Evolutionary conservation across 2,888 invertebrate species (phyloP).

Genomic region (Teleogryllus oceanicus): DNA sequence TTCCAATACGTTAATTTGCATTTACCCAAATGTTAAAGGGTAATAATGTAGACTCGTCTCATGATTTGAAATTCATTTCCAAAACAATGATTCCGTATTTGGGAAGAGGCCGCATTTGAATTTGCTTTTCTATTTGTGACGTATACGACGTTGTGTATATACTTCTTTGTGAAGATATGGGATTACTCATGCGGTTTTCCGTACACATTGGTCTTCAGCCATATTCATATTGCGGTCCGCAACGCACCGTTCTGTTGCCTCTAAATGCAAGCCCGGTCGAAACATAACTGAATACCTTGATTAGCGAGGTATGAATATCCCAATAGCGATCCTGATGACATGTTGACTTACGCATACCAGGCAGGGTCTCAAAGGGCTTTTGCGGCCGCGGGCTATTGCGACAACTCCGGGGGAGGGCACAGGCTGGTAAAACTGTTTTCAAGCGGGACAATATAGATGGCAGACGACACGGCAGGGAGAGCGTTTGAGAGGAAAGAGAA

Average conservation of each 20-base stretch:
- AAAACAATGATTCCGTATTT: too few relatives aligned
- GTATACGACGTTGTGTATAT: background rate
- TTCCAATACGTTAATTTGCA: too few relatives aligned
- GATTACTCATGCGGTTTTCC: background rate
- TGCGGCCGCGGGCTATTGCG: background rate
- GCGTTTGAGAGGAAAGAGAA: slow-evolving; percentile 18
- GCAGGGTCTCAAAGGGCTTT: background rate
- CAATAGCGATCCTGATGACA: background rate
- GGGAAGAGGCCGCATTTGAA: background rate
- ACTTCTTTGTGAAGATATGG: background rate
- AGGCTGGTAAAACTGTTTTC: background rate
- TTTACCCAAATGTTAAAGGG: too few relatives aligned
- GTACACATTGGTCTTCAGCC: background rate
- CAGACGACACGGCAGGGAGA: background rate
- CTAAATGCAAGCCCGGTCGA: background rate
- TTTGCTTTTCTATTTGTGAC: background rate
- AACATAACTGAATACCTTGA: slow-evolving; percentile 6
- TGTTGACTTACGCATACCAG: slow-evolving; percentile 18
- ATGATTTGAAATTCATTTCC: too few relatives aligned
- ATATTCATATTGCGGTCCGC: background rate
- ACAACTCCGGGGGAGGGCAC: background rate
- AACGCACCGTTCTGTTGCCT: background rate
- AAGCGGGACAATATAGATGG: slow-evolving; percentile 11
- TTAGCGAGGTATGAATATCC: slow-evolving; percentile 18
- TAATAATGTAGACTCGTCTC: too few relatives aligned